A percentile compares a stretch with the other conserved stretches of the same genome.
Conservation (phyloP, 2,888 invertebrate species). For the Eumacrocentrus americanus region DNA sequence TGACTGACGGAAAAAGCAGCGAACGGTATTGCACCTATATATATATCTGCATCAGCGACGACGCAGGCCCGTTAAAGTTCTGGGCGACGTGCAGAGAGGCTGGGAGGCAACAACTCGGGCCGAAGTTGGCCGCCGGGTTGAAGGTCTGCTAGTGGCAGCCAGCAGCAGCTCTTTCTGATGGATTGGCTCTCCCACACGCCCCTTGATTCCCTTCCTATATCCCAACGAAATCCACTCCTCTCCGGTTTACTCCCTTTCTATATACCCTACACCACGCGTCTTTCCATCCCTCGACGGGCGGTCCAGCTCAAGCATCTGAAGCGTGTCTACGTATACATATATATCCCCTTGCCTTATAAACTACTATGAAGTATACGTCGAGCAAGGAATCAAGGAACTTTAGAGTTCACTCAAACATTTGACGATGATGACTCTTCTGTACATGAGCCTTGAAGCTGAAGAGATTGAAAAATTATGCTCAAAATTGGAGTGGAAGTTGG, state of each 20-base stretch:
- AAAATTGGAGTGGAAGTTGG: slow-evolving; percentile 26
- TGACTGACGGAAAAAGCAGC: slow-evolving; percentile 37
- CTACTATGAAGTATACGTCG: slow-evolving; percentile 16
- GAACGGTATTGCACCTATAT: slow-evolving; percentile 22
- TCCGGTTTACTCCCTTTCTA: neutral
- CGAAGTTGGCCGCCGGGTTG: slow-evolving; percentile 45
- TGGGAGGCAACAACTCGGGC: slow-evolving; percentile 22
- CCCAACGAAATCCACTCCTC: slow-evolving; percentile 27
- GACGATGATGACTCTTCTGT: slow-evolving; percentile 3
- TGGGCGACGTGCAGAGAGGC: slow-evolving; percentile 17
- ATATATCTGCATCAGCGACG: slow-evolving; percentile 21
- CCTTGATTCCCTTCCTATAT: slow-evolving; percentile 37
- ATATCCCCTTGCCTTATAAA: slow-evolving; percentile 9
- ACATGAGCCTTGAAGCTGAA: slow-evolving; percentile 12
- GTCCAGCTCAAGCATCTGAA: slow-evolving; percentile 5
- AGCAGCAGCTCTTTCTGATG: slow-evolving; percentile 51
- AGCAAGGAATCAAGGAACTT: slow-evolving; percentile 16
- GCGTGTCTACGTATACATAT: too few species aligned
- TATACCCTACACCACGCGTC: slow-evolving; percentile 7
- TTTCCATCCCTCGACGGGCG: slow-evolving; percentile 16
- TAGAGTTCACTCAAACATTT: slow-evolving; percentile 11
- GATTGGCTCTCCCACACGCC: slow-evolving; percentile 50
- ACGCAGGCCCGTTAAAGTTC: slow-evolving; percentile 29
- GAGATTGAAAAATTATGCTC: slow-evolving; percentile 22
- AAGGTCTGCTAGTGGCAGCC: slow-evolving; percentile 53